phyloP scores from a whole-genome alignment of 2,113 vertebrate genomes.

The Paralichthys olivaceus region DNA sequence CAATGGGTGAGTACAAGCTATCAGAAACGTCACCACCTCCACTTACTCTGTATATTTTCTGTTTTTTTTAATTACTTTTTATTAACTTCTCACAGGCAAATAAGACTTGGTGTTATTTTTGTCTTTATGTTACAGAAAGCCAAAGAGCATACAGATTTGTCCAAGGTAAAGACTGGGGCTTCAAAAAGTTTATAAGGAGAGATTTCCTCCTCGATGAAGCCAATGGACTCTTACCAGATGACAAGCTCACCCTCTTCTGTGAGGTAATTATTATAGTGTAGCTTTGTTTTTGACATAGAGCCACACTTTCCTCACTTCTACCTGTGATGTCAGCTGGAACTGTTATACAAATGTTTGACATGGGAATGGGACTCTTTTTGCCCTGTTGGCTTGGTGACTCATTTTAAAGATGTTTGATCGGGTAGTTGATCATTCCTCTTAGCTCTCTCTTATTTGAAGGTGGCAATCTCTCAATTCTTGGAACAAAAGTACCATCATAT shows the following conservation, averaged over 20 bases:
- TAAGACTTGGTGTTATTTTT: background rate
- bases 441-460: too few species aligned
- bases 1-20: constrained; percentile 90
- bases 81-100: background rate
- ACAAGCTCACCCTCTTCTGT: constrained; percentile 98
- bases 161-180: constrained; percentile 99
- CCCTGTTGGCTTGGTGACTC: background rate
- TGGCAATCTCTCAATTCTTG: too few species aligned
- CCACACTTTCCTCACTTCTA: background rate
- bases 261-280: constrained; percentile 84
- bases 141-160: constrained; percentile 99
- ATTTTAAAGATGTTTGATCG: background rate
- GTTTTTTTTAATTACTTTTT: background rate
- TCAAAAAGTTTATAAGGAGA: constrained; percentile 99
- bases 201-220: constrained; percentile 99
- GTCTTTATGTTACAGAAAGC: constrained; percentile 87
- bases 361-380: background rate
- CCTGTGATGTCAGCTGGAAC: background rate
- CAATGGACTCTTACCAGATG: constrained; percentile 97
- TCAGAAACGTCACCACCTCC: background rate
- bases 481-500: background rate
- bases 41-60: background rate
- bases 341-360: background rate
- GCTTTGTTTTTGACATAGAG: background rate
- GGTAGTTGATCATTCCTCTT: too few species aligned